These are phyloP conservation scores for Microcebus lehilahytsara DNA, from an alignment of 2,113 vertebrate genomes.

Conservation along the genomic window DNA sequence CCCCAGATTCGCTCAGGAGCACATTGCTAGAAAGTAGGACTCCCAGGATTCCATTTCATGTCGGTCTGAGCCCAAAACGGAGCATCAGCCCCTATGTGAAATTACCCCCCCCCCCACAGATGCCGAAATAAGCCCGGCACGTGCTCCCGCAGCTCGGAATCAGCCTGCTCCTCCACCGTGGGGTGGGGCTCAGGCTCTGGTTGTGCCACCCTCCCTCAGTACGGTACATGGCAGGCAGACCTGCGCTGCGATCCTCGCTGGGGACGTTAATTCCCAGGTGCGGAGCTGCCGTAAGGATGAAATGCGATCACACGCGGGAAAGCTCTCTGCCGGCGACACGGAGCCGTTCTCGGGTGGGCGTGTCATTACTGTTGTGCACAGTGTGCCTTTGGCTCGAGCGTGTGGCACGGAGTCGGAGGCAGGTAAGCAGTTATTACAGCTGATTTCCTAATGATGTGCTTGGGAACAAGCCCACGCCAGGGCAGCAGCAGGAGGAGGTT, in stretches of 20 bases:
- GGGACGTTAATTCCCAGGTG: background rate
- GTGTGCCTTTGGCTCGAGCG: background rate
- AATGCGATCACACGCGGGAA: background rate
- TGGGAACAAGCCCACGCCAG: background rate
- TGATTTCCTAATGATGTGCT: background rate
- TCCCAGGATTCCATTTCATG: background rate
- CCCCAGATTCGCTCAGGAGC: background rate
- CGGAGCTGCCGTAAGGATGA: accelerated
- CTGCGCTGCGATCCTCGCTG: background rate
- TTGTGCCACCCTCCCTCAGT: background rate
- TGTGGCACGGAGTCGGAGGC: background rate
- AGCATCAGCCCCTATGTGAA: background rate
- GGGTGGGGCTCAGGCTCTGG: background rate
- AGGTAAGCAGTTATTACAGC: background rate
- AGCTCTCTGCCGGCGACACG: background rate
- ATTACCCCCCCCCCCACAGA: background rate
- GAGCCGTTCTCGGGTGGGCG: accelerated
- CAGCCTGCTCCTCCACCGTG: accelerated
- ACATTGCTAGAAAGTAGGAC: background rate
- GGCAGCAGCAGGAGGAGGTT: background rate
- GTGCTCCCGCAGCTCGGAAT: background rate
- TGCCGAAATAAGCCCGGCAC: too few relatives aligned
- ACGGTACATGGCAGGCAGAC: accelerated
- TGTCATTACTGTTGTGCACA: background rate
- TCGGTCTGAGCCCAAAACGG: background rate